These are phyloP conservation scores for Thymallus thymallus DNA, from an alignment of 2,113 vertebrate species.

Conservation along the genomic window DNA sequence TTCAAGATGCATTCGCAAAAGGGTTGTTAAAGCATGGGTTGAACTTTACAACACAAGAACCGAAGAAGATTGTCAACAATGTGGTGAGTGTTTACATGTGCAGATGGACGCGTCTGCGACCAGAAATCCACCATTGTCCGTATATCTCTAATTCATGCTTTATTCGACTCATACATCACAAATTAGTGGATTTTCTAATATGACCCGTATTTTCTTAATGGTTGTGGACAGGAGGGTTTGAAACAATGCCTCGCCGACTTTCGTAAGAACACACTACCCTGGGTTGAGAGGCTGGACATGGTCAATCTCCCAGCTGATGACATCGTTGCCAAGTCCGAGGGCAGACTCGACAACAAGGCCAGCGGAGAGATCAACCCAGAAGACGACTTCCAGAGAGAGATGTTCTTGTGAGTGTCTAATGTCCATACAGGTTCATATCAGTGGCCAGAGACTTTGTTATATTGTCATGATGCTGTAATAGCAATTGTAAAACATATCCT, in stretches of 20 bases:
- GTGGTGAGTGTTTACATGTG: no score
- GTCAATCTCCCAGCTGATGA: conserved; percentile 74
- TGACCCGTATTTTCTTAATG: not conserved
- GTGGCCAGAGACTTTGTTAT: not conserved
- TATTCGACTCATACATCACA: no score
- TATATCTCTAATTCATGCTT: no score
- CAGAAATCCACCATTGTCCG: no score
- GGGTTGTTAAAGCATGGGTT: conserved; percentile 2
- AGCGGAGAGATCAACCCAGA: conserved; percentile 73
- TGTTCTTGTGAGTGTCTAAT: conserved; percentile 89
- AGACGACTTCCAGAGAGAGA: conserved; percentile 94
- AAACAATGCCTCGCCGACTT: conserved; percentile 84
- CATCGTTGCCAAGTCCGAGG: conserved; percentile 43
- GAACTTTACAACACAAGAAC: not conserved
- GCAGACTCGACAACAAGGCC: conserved; percentile 25
- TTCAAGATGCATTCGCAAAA: conserved; percentile 8
- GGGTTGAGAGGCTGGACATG: conserved; percentile 90
- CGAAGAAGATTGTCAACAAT: conserved; percentile 7
- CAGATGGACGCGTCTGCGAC: no score
- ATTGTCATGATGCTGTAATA: not conserved
- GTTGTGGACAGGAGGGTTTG: conserved; percentile 77
- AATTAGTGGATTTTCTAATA: not conserved
- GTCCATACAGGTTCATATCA: not conserved
- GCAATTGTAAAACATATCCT: not conserved
- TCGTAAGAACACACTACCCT: conserved; percentile 75